These are phyloP conservation scores for Ennomos quercinarius DNA, from an alignment of 2,888 invertebrate genomes.

Conservation along the genomic window DNA sequence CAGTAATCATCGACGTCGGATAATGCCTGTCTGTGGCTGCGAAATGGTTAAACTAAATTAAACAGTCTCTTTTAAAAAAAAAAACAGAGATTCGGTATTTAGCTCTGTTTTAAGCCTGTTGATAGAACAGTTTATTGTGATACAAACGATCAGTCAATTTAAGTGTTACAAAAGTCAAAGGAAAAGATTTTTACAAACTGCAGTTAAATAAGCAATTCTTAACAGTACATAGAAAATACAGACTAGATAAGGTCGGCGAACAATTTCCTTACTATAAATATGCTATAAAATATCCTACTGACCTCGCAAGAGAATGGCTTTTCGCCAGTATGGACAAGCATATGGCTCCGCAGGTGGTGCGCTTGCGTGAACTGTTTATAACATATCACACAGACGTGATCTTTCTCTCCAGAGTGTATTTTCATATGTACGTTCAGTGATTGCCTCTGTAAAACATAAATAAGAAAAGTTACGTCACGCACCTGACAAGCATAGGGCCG, in stretches of 20 bases:
- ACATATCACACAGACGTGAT: constrained; percentile 64
- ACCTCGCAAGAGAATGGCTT: constrained; percentile 69
- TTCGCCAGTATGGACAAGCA: constrained; percentile 65
- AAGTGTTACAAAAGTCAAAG: no score
- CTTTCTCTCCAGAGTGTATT: constrained; percentile 66
- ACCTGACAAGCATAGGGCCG: constrained; percentile 81
- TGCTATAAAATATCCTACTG: constrained; percentile 47
- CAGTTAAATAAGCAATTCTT: constrained; percentile 14
- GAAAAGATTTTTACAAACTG: background rate
- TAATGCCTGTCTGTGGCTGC: no score
- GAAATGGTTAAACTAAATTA: no score
- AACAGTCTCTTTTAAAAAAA: no score
- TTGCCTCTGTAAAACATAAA: constrained; percentile 58
- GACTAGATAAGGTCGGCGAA: constrained; percentile 24
- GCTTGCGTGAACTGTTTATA: constrained; percentile 65
- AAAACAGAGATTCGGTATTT: no score
- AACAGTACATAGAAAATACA: constrained; percentile 33
- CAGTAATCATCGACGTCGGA: no score
- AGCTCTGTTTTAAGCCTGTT: no score
- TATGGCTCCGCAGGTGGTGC: constrained; percentile 67
- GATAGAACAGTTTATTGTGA: no score
- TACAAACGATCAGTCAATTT: no score
- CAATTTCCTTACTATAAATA: constrained; percentile 9
- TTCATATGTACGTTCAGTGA: constrained; percentile 66
- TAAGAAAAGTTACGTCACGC: constrained; percentile 35